Evolutionary conservation across 30 jellyfish, hydroid and myxozoan genomes (phyloP).

Genomic region (Aurelia sp.): DNA sequence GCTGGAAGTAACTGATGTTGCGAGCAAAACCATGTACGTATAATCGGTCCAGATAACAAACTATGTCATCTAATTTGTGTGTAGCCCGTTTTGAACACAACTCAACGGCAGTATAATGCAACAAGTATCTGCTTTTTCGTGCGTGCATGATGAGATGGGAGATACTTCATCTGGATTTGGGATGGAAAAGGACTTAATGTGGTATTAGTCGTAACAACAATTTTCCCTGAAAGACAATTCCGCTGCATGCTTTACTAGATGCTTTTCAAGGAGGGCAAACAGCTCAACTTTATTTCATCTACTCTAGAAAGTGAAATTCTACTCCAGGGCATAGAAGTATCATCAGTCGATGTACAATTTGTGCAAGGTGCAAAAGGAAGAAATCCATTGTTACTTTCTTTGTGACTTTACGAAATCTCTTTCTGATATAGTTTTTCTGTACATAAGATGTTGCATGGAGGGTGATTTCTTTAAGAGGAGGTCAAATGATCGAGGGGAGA

Average conservation of each 20-base stretch:
- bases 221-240: conserved; percentile 17
- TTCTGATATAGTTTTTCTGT: too few relatives aligned
- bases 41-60: neutral
- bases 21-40: neutral
- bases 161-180: neutral
- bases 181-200: neutral
- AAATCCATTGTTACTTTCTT: too few relatives aligned
- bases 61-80: too few relatives aligned
- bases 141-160: conserved; percentile 23
- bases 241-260: too few relatives aligned
- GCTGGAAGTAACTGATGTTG: neutral
- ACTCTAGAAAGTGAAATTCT: conserved; percentile 30
- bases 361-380: too few relatives aligned
- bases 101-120: neutral
- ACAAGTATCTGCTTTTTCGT: conserved; percentile 49
- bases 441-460: too few relatives aligned
- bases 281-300: conserved; percentile 37
- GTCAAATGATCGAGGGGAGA: too few relatives aligned
- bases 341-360: too few relatives aligned
- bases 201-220: conserved; percentile 23
- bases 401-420: too few relatives aligned
- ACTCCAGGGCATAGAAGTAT: neutral
- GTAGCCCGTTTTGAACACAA: conserved; percentile 5
- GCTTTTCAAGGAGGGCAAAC: conserved; percentile 34
- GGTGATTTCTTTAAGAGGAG: too few relatives aligned